A percentile compares a stretch with the other conserved stretches of the same genome.
Evolutionary conservation across 2,797 vertebrate species (phyloP).

Genomic region (Catamblyrhynchus diadema): DNA sequence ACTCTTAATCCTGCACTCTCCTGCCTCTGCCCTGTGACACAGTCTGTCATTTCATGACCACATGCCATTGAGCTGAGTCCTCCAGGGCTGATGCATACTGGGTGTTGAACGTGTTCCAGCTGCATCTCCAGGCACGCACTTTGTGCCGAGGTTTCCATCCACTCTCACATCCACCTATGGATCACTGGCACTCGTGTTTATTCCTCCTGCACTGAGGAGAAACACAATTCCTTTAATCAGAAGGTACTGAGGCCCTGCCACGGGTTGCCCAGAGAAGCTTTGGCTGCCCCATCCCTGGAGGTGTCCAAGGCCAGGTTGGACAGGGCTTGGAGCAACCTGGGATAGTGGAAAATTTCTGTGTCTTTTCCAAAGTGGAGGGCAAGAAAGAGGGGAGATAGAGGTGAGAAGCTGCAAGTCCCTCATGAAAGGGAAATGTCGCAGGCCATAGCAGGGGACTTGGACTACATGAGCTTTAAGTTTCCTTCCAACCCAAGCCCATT

Average conservation of each 20-base stretch:
- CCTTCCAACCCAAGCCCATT: background rate
- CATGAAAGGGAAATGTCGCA: no score
- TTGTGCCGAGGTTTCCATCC: fast-evolving
- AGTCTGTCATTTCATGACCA: background rate
- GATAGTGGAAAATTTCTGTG: background rate
- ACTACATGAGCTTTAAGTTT: background rate
- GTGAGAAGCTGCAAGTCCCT: no score
- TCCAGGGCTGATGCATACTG: background rate
- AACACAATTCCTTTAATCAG: background rate
- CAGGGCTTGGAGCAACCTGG: background rate
- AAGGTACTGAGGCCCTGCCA: background rate
- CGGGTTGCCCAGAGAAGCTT: background rate
- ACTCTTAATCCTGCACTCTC: background rate
- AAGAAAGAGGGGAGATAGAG: no score
- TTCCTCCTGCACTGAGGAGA: background rate
- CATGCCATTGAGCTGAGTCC: slow-evolving; percentile 35
- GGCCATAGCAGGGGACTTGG: background rate
- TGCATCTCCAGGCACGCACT: fast-evolving
- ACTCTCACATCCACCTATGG: background rate
- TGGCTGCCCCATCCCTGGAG: background rate
- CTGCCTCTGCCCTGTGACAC: background rate
- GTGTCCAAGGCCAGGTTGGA: background rate
- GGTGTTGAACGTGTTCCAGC: background rate
- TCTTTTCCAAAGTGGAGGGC: no score
- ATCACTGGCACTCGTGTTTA: fast-evolving